These are phyloP conservation scores for Drosophila peninsularis DNA, from an alignment of 2,888 invertebrate genomes.

Conservation along the genomic window DNA sequence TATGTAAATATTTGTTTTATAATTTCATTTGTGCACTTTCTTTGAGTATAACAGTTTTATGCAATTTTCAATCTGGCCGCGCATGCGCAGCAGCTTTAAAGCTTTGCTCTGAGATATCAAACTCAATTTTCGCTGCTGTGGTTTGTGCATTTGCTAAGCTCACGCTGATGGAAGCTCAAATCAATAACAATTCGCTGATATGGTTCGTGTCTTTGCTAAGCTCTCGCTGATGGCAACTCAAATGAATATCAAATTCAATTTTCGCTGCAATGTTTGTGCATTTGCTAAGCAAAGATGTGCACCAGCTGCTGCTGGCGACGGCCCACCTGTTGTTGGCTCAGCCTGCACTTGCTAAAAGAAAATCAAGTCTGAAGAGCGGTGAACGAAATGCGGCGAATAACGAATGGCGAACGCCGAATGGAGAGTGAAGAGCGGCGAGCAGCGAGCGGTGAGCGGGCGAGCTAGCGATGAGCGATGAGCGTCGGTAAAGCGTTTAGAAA, in stretches of 20 bases:
- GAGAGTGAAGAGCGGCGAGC: conserved; percentile 5
- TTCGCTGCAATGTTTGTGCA: too few species aligned
- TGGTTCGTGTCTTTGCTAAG: too few species aligned
- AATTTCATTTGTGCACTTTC: background rate
- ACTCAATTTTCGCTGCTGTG: background rate
- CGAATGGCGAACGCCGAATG: conserved; percentile 12
- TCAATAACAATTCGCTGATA: too few species aligned
- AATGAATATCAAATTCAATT: too few species aligned
- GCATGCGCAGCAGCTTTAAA: conserved; percentile 13
- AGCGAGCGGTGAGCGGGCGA: conserved; percentile 18
- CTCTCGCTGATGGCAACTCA: too few species aligned
- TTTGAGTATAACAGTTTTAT: background rate
- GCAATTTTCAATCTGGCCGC: background rate
- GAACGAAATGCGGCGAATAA: background rate
- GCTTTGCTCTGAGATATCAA: background rate
- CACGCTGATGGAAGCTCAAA: too few species aligned
- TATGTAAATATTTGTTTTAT: too few species aligned
- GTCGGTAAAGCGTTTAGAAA: conserved; percentile 56
- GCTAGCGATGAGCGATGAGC: conserved; percentile 38
- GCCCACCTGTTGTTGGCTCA: conserved; percentile 37
- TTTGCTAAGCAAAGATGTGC: conserved; percentile 26
- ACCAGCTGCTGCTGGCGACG: background rate
- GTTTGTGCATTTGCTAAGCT: conserved; percentile 31
- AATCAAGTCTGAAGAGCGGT: conserved; percentile 37
- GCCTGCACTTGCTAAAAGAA: conserved; percentile 43